Conservation (phyloP, 2,888 invertebrate species). For the Camponotus fellah region DNA sequence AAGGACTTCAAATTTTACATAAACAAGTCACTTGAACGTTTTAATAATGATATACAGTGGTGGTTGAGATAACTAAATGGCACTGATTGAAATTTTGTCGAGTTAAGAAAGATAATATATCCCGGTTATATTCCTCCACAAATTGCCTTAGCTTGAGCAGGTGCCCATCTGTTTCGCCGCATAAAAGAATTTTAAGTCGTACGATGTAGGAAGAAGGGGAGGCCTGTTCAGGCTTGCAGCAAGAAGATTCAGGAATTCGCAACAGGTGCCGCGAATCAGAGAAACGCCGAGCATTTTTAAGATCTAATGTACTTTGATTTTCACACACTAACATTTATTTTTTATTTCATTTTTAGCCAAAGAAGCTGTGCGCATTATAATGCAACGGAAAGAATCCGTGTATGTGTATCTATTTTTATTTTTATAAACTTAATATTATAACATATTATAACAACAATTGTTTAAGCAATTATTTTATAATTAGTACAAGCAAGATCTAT, state of each 20-base stretch:
- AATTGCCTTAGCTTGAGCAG: slow-evolving; percentile 50
- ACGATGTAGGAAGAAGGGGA: slow-evolving; percentile 29
- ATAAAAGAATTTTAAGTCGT: slow-evolving; percentile 52
- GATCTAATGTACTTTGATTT: background rate
- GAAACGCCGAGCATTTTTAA: slow-evolving; percentile 11
- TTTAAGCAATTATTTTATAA: background rate
- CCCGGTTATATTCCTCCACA: slow-evolving; percentile 42
- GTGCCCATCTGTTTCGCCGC: slow-evolving; percentile 49
- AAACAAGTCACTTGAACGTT: background rate
- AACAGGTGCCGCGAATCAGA: slow-evolving; percentile 51
- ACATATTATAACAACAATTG: background rate
- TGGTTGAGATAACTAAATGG: slow-evolving; percentile 49
- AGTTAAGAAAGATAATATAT: slow-evolving; percentile 49
- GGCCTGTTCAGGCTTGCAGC: slow-evolving; percentile 14
- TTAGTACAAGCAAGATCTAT: background rate
- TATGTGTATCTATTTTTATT: background rate
- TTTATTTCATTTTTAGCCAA: background rate
- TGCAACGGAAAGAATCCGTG: background rate
- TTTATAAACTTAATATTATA: background rate
- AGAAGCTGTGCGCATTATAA: background rate
- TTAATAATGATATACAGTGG: slow-evolving; percentile 25
- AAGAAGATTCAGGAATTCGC: slow-evolving; percentile 48
- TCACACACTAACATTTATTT: background rate
- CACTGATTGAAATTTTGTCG: slow-evolving; percentile 53
- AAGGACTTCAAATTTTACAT: background rate